These are phyloP conservation scores for Malurus melanocephalus DNA, from an alignment of 2,113 vertebrate species.

Conservation along the genomic window DNA sequence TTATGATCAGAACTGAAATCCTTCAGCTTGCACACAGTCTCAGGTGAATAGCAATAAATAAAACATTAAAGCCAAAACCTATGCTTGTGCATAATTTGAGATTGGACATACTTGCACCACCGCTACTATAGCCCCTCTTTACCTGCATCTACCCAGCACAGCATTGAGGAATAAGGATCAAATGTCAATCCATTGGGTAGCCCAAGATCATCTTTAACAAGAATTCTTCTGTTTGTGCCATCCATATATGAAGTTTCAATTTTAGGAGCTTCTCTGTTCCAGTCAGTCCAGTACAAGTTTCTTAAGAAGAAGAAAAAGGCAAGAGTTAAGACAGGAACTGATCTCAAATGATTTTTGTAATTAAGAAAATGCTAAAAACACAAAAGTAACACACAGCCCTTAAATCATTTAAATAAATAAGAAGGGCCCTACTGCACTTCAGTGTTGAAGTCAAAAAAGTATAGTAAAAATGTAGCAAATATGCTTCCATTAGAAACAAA, in stretches of 20 bases:
- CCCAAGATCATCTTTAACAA: constrained; percentile 85
- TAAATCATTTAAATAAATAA: not conserved
- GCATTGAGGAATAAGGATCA: constrained; percentile 80
- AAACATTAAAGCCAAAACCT: not conserved
- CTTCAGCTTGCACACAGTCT: not conserved
- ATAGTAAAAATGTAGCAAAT: not conserved
- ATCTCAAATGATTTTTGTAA: not conserved
- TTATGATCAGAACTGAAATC: not conserved
- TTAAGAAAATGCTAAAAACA: not conserved
- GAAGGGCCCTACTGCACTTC: not conserved
- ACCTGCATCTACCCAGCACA: constrained; percentile 96
- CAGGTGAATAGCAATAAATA: not conserved
- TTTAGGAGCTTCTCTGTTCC: constrained; percentile 91
- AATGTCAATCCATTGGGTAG: constrained; percentile 90
- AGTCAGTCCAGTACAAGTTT: constrained; percentile 91
- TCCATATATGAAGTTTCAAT: constrained; percentile 93
- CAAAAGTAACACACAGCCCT: not conserved
- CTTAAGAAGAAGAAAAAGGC: constrained; percentile 56
- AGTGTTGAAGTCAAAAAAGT: not conserved
- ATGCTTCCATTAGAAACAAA: not conserved
- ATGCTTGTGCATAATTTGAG: not conserved
- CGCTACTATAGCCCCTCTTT: not conserved
- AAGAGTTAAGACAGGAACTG: not conserved
- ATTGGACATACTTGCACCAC: not conserved
- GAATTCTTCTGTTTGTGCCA: constrained; percentile 84